These are phyloP conservation scores for Bombylius major DNA, from an alignment of 2,888 invertebrate genomes.

Conservation along the genomic window DNA sequence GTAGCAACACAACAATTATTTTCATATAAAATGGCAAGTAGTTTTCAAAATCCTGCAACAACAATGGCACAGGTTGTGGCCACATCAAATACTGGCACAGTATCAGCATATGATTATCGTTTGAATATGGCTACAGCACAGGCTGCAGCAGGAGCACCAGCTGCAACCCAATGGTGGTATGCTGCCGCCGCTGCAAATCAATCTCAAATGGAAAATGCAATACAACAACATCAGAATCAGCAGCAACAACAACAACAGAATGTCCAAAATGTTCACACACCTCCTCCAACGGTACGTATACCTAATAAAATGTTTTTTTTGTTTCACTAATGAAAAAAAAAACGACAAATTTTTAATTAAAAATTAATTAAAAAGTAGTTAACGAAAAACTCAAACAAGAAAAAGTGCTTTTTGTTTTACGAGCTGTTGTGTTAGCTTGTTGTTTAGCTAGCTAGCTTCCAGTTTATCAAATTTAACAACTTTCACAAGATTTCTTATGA, in stretches of 20 bases:
- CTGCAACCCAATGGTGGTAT: slow-evolving; percentile 64
- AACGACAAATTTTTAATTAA: not conserved
- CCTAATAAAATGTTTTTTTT: too few species aligned
- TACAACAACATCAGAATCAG: slow-evolving; percentile 43
- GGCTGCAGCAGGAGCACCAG: slow-evolving; percentile 38
- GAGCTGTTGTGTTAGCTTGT: too few species aligned
- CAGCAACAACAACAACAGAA: slow-evolving; percentile 39
- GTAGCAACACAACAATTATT: slow-evolving; percentile 60
- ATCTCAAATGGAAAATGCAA: slow-evolving; percentile 42
- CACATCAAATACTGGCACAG: slow-evolving; percentile 45
- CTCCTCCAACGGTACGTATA: slow-evolving; percentile 36
- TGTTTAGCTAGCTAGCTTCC: too few species aligned
- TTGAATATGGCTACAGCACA: slow-evolving; percentile 44
- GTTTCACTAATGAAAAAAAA: too few species aligned
- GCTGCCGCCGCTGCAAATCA: slow-evolving; percentile 48
- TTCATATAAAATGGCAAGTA: slow-evolving; percentile 76
- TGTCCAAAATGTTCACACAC: slow-evolving; percentile 31
- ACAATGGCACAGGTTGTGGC: slow-evolving; percentile 52
- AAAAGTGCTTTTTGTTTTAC: too few species aligned
- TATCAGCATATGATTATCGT: slow-evolving; percentile 63
- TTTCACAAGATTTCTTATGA: too few species aligned
- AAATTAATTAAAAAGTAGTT: not conserved
- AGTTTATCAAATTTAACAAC: too few species aligned
- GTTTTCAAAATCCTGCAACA: slow-evolving; percentile 60
- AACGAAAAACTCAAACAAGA: too few species aligned